These are phyloP conservation scores for Sula dactylatra DNA, from an alignment of 2,113 vertebrate genomes.

Conservation along the genomic window DNA sequence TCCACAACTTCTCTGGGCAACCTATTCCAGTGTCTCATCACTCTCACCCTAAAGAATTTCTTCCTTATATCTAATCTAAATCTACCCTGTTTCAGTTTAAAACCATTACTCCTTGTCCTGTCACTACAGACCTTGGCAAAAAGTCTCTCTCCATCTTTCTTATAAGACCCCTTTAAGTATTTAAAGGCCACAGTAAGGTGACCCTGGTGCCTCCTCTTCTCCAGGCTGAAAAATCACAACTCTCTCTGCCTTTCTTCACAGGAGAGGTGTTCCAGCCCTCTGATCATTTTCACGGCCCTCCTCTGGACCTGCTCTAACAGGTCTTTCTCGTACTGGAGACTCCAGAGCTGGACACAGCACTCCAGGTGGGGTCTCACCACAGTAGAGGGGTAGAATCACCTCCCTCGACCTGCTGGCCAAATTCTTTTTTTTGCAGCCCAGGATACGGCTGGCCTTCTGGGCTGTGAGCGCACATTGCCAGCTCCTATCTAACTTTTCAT, in stretches of 20 bases:
- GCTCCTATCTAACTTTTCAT: not conserved
- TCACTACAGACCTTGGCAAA: not conserved
- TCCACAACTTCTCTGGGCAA: not conserved
- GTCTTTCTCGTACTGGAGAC: not conserved
- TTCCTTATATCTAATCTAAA: not conserved
- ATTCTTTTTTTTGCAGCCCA: not conserved
- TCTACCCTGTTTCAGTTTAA: not conserved
- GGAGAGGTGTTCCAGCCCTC: not conserved
- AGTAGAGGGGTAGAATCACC: not conserved
- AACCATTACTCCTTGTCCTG: not conserved
- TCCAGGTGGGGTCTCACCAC: not conserved
- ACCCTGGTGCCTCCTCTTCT: not conserved
- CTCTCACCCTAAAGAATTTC: not conserved
- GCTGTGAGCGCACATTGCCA: accelerated
- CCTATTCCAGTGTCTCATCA: not conserved
- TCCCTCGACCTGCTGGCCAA: not conserved
- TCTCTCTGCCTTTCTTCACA: not conserved
- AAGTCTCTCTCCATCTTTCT: not conserved
- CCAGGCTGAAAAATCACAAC: not conserved
- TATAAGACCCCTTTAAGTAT: not conserved
- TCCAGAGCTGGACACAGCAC: not conserved
- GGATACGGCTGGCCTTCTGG: not conserved
- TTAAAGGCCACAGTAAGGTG: not conserved
- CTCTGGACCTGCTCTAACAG: not conserved
- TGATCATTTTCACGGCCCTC: not conserved